Base-by-base conservation (phyloP, 2,113 vertebrate species). In the Myrmecophaga tridactyla region DNA sequence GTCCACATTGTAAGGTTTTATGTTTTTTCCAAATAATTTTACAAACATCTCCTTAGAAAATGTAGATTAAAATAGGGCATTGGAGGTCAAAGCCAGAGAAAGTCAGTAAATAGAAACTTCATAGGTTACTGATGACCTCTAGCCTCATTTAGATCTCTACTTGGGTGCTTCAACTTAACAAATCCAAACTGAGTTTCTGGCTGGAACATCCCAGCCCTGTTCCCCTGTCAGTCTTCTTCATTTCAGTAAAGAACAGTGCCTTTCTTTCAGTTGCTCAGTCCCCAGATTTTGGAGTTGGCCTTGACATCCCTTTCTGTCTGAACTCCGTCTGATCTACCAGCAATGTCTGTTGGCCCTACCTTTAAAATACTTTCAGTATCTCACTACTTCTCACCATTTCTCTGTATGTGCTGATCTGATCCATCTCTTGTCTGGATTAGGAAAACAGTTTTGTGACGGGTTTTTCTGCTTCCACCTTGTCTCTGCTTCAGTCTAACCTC, bases 31-130 rank as follows among this genome's bases (percentile, higher is more conserved):
- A 48, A 90, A 2, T 21, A 63, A 81, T 86, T 94, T 78, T 62
- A 60, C 25, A 78, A 77, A 84, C 77, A 80, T 60, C 85, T 92
- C 27, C 58, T 96, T 58, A 36, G 82, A 67, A 92, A 77, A 69
- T 51, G 17, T 56, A 83, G 20, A 81, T 92, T 93, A 15, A 9
- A 65, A 63, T 81, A 72, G 29, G 34, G 25, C 6, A 21, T 31
- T 84, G 48, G 73, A 77, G 29, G 11, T 27, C 25, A 48, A 87
- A 73, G 62, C 21, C 43, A 67, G 84, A 82, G 67, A 60, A 76
- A 12, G 20, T 17, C 23, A 34, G n/a, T 51, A 23, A 69, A 48
- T 39, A 93, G 70, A 58, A 89, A 65, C 46, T 8, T 1, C 5
- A 20, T 48, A 36, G 29, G 65, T 70, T 25, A 56, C 36, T 29